These are phyloP conservation scores for Adrianichthys oophorus DNA, from an alignment of 2,797 vertebrate genomes.

Conservation along the genomic window DNA sequence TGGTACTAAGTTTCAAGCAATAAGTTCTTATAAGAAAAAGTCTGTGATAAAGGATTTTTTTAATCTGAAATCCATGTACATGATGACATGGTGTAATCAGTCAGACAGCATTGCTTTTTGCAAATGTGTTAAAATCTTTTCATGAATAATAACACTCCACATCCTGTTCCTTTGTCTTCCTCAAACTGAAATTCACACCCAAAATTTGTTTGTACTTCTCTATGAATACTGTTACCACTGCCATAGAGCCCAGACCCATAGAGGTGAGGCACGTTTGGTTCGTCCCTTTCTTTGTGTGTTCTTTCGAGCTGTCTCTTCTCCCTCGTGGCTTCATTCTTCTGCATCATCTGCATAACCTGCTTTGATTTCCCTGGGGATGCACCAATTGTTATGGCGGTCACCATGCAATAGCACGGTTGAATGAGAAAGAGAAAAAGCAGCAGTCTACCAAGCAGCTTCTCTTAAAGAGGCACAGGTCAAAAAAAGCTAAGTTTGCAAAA, in stretches of 20 bases:
- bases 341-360: slow-evolving; percentile 1
- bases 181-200: background rate
- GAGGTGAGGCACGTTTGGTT: background rate
- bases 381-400: background rate
- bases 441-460: background rate
- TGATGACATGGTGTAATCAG: no score
- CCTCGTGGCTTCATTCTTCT: background rate
- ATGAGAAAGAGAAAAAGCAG: background rate
- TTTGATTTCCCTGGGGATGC: background rate
- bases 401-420: background rate
- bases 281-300: background rate
- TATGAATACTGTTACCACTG: background rate
- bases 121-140: no score
- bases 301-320: background rate
- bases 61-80: no score
- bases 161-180: background rate
- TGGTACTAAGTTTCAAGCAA: no score
- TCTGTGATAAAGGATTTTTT: no score
- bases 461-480: background rate
- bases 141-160: no score
- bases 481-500: background rate
- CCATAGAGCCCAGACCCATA: background rate
- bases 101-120: no score
- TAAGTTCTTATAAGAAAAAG: no score
- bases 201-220: no score